Evolutionary conservation across 2,888 invertebrate species (phyloP).

Genomic region (Noctua janthe): DNA sequence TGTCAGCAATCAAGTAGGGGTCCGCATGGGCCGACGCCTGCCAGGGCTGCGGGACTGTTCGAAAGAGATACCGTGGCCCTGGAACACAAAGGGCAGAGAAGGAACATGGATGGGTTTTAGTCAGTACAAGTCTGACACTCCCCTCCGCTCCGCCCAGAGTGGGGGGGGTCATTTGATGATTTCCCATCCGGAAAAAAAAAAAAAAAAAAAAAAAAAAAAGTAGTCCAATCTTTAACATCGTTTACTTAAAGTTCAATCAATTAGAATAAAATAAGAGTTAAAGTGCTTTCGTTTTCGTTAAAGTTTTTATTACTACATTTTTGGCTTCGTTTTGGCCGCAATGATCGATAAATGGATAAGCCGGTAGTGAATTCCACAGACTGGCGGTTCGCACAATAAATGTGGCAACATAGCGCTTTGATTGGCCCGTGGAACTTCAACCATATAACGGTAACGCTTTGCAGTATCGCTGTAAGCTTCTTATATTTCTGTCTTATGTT

Average conservation of each 20-base stretch:
- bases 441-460: neutral
- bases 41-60: too few species aligned
- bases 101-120: too few species aligned
- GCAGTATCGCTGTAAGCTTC: neutral
- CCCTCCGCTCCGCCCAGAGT: too few species aligned
- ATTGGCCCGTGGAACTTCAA: neutral
- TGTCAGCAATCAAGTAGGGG: too few species aligned
- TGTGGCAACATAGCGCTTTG: neutral
- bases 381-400: neutral
- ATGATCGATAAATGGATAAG: neutral
- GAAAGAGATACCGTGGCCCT: too few species aligned
- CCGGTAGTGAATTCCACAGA: neutral
- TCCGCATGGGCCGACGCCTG: too few species aligned
- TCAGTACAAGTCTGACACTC: too few species aligned
- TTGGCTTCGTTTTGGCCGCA: neutral
- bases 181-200: too few species aligned
- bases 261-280: neutral
- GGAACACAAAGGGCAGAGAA: too few species aligned
- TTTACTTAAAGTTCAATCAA: neutral
- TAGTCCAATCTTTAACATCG: neutral
- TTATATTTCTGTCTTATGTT: neutral
- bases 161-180: too few species aligned
- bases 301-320: neutral
- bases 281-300: neutral
- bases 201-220: too few species aligned